Conservation (phyloP, 2,888 invertebrate species). For the Eilema depressum region DNA sequence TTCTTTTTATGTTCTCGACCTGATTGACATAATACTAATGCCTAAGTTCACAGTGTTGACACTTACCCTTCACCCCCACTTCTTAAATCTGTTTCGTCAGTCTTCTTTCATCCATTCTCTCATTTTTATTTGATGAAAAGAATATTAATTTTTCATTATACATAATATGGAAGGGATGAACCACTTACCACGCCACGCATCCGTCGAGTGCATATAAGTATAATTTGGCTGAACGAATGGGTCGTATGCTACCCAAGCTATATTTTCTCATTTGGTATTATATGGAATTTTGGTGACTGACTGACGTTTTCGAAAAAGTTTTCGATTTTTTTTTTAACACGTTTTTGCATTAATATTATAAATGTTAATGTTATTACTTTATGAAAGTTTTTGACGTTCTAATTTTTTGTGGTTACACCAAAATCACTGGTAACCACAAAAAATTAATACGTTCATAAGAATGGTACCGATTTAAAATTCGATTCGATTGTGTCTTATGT, state of each 20-base stretch:
- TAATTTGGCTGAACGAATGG: neutral
- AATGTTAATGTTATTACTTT: neutral
- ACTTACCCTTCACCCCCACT: too few species aligned
- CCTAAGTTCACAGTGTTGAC: too few species aligned
- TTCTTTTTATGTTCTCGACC: too few species aligned
- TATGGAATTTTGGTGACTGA: neutral
- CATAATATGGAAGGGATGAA: neutral
- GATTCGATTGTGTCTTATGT: neutral
- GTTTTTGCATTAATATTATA: neutral
- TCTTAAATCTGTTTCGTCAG: too few species aligned
- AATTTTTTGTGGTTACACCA: too few species aligned
- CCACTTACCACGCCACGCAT: neutral
- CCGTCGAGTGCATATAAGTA: neutral
- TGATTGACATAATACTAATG: too few species aligned
- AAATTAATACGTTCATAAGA: neutral
- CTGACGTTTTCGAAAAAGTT: neutral
- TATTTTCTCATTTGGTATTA: neutral
- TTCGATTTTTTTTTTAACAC: neutral
- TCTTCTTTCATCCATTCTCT: too few species aligned
- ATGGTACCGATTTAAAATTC: too few species aligned
- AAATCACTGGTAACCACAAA: neutral
- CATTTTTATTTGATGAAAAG: too few species aligned
- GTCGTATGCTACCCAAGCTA: neutral
- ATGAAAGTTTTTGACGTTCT: neutral
- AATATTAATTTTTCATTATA: too few species aligned